Base-by-base conservation (phyloP, 2,888 invertebrate genomes). In the Rhogogaster chlorosoma region DNA sequence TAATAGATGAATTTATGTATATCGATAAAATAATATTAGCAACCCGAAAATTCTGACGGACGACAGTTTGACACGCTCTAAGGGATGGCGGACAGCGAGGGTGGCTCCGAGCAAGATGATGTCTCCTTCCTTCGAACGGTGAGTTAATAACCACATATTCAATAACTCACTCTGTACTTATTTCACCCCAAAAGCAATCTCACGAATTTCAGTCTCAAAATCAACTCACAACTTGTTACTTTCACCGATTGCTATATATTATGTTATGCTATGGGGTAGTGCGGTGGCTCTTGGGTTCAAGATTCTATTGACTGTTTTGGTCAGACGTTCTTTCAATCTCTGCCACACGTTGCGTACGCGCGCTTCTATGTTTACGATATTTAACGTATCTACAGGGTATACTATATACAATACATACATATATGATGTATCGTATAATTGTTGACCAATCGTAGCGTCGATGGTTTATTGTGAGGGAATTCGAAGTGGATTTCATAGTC, bases 41-140 rank as follows among this genome's bases (percentile, higher is more conserved):
- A 38, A 61, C 6, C 4, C 26, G 15, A 67, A 36, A 83, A 83
- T 67, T 83, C 42, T 57, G 22, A 57, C 22, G 57, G 32, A 26
- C n/a, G 53, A 22, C 26, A 53, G 53, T 57, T 57, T 12, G 84
- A 32, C 6, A 57, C 73, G 73, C 83, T 45, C 9, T 22, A 49
- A 89, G 87, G 53, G 87, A 98, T 98, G 98, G 98, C 98, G 93
- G 98, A 98, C 95, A 97, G 97, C 93, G 98, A 98, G 94, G 98
- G 98, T 93, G 98, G 98, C 89, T 99, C 99, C 93, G 99, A 99
- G 95, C 99, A 99, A 95, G 99, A 99, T 97, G 99, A 99, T 96
- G 99, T 99, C 95, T 99, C 99, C 94, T 99, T 99, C 95, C 96
- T 99, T 92, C 97, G 99, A 93, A 99, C 99, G 96, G 99, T 99